Conservation (phyloP, 2,113 vertebrate species). For the Bos javanicus region DNA sequence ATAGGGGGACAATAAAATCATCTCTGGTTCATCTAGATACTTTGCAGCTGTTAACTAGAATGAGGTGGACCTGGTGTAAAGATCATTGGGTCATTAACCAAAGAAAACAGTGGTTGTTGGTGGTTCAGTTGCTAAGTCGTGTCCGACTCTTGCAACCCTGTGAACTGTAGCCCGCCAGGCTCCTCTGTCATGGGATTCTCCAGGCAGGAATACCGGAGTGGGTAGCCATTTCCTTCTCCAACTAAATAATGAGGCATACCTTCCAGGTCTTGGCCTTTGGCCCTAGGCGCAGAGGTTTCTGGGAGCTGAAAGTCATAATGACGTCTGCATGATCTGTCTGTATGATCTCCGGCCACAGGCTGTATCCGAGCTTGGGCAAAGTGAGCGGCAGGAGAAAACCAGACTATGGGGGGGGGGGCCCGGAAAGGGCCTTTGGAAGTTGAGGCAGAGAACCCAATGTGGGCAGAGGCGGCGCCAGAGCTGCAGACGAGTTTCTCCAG, state of each 20-base stretch:
- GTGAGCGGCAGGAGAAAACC: neutral
- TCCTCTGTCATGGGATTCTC: neutral
- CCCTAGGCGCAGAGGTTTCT: neutral
- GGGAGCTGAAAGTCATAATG: neutral
- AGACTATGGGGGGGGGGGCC: neutral
- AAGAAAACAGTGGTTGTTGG: neutral
- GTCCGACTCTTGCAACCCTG: neutral
- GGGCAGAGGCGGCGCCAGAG: neutral
- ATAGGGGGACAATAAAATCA: neutral
- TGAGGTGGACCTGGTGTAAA: neutral
- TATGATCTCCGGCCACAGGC: neutral
- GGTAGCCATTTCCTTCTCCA: neutral
- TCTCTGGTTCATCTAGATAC: accelerated
- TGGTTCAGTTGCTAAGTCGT: neutral
- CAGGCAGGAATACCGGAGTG: neutral
- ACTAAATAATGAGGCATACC: neutral
- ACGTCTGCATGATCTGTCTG: neutral
- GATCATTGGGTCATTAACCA: neutral
- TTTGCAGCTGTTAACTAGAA: neutral
- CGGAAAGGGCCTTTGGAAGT: neutral
- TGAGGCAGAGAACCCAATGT: neutral
- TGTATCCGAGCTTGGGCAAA: neutral
- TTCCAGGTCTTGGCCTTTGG: neutral
- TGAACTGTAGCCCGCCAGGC: neutral
- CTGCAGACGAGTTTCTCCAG: neutral